Base-by-base conservation (phyloP, 2,113 vertebrate species). In the Chlamydotis undulata region DNA sequence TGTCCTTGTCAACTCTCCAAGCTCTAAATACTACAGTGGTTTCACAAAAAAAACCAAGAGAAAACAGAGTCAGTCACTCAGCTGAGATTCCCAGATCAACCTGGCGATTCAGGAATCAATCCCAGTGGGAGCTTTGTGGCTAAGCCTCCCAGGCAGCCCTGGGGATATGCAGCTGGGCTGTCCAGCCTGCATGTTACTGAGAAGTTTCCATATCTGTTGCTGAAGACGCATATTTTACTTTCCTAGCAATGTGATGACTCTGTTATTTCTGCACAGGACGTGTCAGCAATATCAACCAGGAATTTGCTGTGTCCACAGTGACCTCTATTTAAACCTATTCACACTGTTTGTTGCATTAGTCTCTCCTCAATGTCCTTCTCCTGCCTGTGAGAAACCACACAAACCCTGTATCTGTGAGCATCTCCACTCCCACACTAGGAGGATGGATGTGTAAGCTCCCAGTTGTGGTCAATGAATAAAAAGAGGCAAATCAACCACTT, bases 281-380 rank as follows among this genome's bases (percentile, higher is more conserved):
- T 28, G 64, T 74, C 73, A 94, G 87, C 91, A 95, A 19, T 33
- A 77, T 37, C 50, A 68, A 0, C 35, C 89, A 89, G 69, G 83
- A 83, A 89, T 93, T 41, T 89, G 91, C 89, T 87, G 68, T 33
- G 41, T 53, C 39, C 50, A 65, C 89, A 83, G 12, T 74, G 80
- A 83, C 83, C 91, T 76, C 63, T 75, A 1, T 25, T 93, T 83
- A 89, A 89, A 89, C 59, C 24, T 89, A 37, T 53, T 56, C 68
- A 81, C 23, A 25, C 5, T 80, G 76, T 68, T 77, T 33, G 28
- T 7, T 61, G 60, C 41, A 17, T 60, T 82, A 50, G 45, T 33
- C 50, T 59, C 28, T 64, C 22, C 12, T 19, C 57, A 17, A 4
- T 10, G 16, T 35, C 63, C 52, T 87, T 64, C 50, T 79, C 35